A percentile compares a stretch with the other conserved stretches of the same genome.
These are phyloP conservation scores for Leucopsar rothschildi DNA, from an alignment of 2,113 vertebrate genomes.

Conservation along the genomic window DNA sequence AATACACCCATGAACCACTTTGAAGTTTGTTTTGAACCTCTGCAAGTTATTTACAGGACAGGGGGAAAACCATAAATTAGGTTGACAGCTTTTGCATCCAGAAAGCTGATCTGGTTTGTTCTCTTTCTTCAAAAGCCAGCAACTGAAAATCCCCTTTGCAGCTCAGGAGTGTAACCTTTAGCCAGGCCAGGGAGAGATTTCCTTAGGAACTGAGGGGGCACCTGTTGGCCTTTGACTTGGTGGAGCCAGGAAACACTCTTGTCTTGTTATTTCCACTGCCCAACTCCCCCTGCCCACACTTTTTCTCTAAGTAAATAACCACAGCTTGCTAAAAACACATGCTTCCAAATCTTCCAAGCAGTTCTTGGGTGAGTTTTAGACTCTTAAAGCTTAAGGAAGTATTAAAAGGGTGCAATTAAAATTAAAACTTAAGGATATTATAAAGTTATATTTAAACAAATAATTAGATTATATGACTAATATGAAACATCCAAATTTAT, in stretches of 20 bases:
- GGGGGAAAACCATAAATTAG: not conserved
- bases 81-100: not conserved
- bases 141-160: slow-evolving; percentile 9
- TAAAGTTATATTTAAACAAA: not conserved
- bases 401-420: not conserved
- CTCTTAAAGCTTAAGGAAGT: not conserved
- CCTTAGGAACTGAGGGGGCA: slow-evolving; percentile 6
- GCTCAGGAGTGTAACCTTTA: not conserved
- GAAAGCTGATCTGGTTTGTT: slow-evolving; percentile 22
- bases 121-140: slow-evolving; percentile 1
- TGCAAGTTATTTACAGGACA: slow-evolving; percentile 7
- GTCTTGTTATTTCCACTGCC: not conserved
- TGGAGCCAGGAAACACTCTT: not conserved
- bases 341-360: not conserved
- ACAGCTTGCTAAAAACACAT: not conserved
- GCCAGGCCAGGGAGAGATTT: not conserved
- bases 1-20: not conserved
- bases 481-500: not conserved
- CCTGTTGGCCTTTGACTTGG: slow-evolving; percentile 48
- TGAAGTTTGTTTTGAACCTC: slow-evolving; percentile 12
- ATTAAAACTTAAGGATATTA: not conserved
- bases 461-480: not conserved
- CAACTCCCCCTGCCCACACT: not conserved
- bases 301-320: not conserved
- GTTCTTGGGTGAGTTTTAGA: not conserved